Evolutionary conservation across 23 tunicate species (phyloP), one percentile per base, ranked within the genome.

Genomic region (Aplidium turbinatum): DNA sequence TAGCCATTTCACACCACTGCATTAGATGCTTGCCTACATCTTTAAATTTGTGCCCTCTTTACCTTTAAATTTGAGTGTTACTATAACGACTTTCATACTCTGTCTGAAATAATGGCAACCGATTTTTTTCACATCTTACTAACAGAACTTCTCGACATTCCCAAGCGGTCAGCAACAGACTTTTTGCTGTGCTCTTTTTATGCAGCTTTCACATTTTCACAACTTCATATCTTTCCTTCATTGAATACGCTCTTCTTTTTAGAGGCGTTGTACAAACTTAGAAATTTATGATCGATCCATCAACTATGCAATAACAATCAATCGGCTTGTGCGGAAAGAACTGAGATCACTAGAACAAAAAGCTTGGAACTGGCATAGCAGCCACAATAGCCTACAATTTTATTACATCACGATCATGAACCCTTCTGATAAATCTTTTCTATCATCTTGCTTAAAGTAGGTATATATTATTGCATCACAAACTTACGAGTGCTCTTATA

Each of bases 141-240:
- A 42, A 42, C 50, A 42, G 50, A 42, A 16, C 50, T 42, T 42
- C 50, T 42, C 16, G 16, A 16, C 50, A 42, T 42, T 42, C 50
- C 50, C 50, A 42, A 42, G 50, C 50, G 50, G 50, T 42, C 16
- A 42, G 50, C 50, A 42, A 42, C 50, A 42, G 50, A 42, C 50
- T n/a, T n/a, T n/a, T n/a, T n/a, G n/a, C n/a, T n/a, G n/a, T n/a
- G 50, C 50, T 42, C 50, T 42, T 16, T 42, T 42, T 42, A 11
- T 42, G 50, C 50, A 42, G 50, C 50, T 42, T 42, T 42, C 50
- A n/a, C n/a, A n/a, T n/a, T n/a, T n/a, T n/a, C n/a, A 42, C 50
- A 16, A 42, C 50, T 42, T 42, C 50, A 42, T 42, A 42, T 42
- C 50, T 9, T 42, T 42, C 50, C 50, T 42, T 42, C 50, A 42